phyloP scores from a whole-genome alignment of 1,140 invertebrate species.

The Temnothorax curvispinosus region DNA sequence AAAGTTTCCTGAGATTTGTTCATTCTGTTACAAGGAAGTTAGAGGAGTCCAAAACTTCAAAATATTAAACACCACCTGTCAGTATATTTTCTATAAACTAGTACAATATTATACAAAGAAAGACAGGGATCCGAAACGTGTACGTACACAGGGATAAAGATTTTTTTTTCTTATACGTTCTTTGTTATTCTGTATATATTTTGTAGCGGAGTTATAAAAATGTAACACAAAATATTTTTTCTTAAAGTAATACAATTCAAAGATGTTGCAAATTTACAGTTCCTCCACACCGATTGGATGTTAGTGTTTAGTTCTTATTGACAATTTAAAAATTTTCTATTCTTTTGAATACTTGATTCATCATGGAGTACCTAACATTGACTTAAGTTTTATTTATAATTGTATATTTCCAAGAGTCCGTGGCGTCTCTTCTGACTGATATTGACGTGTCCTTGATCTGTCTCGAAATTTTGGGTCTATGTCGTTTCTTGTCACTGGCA shows the following conservation, averaged over 20 bases:
- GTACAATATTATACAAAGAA: slow-evolving; percentile 85
- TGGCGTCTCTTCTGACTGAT: slow-evolving; percentile 41
- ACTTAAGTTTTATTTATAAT: slow-evolving; percentile 72
- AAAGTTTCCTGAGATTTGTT: background rate
- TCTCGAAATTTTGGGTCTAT: slow-evolving; percentile 74
- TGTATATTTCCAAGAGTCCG: slow-evolving; percentile 62
- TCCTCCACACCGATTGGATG: slow-evolving; percentile 73
- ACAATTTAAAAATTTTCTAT: slow-evolving; percentile 77
- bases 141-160: slow-evolving; percentile 82
- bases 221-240: slow-evolving; percentile 85
- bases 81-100: slow-evolving; percentile 85
- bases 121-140: slow-evolving; percentile 83
- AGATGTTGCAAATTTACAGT: slow-evolving; percentile 84
- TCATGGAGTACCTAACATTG: slow-evolving; percentile 71
- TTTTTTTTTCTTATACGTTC: slow-evolving; percentile 74
- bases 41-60: slow-evolving; percentile 72
- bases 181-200: slow-evolving; percentile 83
- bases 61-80: slow-evolving; percentile 84
- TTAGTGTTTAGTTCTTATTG: slow-evolving; percentile 68
- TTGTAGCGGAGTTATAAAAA: slow-evolving; percentile 84
- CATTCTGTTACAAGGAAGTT: slow-evolving; percentile 53
- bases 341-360: slow-evolving; percentile 66
- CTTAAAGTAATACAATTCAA: slow-evolving; percentile 84
- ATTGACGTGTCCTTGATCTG: slow-evolving; percentile 59
- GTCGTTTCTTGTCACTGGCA: slow-evolving; percentile 79